A percentile compares a stretch with the other conserved stretches of the same genome.
phyloP scores from a whole-genome alignment of 2,797 vertebrate species.

The Lithobates sylvaticus region DNA sequence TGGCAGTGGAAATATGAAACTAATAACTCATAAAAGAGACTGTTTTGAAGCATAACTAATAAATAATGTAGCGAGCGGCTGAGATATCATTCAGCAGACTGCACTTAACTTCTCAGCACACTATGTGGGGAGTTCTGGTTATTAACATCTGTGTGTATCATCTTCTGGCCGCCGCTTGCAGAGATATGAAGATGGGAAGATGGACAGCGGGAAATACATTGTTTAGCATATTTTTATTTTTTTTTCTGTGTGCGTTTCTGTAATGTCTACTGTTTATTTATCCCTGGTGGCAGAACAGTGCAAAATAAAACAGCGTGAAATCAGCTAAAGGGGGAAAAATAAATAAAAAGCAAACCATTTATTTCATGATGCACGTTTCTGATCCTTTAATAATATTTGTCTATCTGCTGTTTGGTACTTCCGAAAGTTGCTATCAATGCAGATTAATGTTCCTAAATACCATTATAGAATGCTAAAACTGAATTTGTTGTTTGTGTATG shows the following conservation, averaged over 20 bases:
- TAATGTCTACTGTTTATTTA: background rate
- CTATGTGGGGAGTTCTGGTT: slow-evolving; percentile 27
- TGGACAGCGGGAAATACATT: slow-evolving; percentile 18
- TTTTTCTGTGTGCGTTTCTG: background rate
- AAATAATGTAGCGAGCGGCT: slow-evolving; percentile 65
- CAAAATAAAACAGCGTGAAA: slow-evolving; percentile 12
- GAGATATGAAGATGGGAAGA: slow-evolving; percentile 14
- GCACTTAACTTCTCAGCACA: slow-evolving; percentile 13
- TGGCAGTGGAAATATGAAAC: slow-evolving; percentile 69
- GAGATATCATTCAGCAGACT: slow-evolving; percentile 46
- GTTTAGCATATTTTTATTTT: background rate
- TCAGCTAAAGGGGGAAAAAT: background rate
- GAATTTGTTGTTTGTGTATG: background rate
- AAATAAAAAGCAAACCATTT: background rate
- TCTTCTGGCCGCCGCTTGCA: slow-evolving; percentile 10
- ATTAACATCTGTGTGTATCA: slow-evolving; percentile 25
- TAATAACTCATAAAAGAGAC: slow-evolving; percentile 72
- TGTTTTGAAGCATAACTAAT: slow-evolving; percentile 67
- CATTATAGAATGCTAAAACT: background rate
- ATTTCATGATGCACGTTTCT: background rate
- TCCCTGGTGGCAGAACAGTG: background rate
- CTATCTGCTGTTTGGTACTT: background rate
- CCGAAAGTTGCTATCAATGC: background rate
- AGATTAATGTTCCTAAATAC: background rate
- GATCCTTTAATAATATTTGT: background rate